Conservation (phyloP, 2,888 invertebrate species). For the Synergus itoensis region DNA sequence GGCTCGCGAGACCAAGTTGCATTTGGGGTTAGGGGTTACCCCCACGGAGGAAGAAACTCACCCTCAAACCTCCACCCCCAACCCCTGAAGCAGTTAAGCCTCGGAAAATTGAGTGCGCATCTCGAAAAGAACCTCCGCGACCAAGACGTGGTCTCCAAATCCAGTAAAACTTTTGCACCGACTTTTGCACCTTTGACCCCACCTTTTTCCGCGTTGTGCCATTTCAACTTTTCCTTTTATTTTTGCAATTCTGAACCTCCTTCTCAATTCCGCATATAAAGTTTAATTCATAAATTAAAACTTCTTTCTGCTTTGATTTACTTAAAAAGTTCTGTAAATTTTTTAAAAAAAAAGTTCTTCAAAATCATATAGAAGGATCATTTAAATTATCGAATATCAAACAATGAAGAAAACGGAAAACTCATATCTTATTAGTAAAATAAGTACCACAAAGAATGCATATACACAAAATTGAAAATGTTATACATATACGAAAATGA, state of each 20-base stretch:
- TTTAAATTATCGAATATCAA: no score
- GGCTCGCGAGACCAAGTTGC: slow-evolving; percentile 57
- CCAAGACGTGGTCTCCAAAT: slow-evolving; percentile 20
- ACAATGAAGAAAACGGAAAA: no score
- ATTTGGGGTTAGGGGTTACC: slow-evolving; percentile 44
- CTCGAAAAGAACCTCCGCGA: slow-evolving; percentile 57
- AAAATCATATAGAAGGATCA: no score
- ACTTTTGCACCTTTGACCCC: slow-evolving; percentile 41
- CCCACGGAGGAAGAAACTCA: slow-evolving; percentile 49
- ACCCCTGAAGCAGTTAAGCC: slow-evolving; percentile 67
- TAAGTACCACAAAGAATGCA: no score
- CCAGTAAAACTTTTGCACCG: slow-evolving; percentile 48
- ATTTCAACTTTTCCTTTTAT: slow-evolving; percentile 17
- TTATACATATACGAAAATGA: no score
- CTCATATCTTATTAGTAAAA: no score
- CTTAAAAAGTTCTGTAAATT: background rate
- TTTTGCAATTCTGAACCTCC: slow-evolving; percentile 9
- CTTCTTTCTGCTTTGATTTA: background rate
- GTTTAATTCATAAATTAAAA: background rate
- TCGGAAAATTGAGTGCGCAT: slow-evolving; percentile 74
- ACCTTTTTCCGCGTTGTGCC: background rate
- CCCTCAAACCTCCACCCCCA: slow-evolving; percentile 49
- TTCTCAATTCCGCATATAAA: background rate
- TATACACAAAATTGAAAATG: no score
- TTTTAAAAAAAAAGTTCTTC: no score